Conservation (phyloP, 2,113 vertebrate genomes). For the Cottus gobio region DNA sequence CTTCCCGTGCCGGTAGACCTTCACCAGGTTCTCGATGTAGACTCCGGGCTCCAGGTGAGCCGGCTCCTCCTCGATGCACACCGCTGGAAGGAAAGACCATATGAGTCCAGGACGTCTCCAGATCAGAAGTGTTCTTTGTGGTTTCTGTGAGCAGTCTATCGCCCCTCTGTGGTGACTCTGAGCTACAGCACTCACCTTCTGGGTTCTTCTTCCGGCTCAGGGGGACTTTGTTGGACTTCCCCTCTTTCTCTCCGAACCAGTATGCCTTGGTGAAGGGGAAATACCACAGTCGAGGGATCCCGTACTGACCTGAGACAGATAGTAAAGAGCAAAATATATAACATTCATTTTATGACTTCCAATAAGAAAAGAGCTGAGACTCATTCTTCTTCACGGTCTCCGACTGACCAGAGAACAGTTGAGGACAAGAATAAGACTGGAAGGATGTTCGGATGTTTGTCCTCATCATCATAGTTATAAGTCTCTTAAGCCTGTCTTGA, state of each 20-base stretch:
- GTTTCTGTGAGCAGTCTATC: neutral
- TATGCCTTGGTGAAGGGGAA: conserved; percentile 96
- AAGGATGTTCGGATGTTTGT: neutral
- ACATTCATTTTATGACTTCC: too few relatives aligned
- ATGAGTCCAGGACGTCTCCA: neutral
- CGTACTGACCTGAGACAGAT: conserved; percentile 89
- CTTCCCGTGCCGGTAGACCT: conserved; percentile 94
- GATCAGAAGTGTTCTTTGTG: too few relatives aligned
- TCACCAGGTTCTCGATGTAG: conserved; percentile 95
- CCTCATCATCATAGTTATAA: too few relatives aligned
- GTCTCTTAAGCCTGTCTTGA: too few relatives aligned
- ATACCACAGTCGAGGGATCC: conserved; percentile 95
- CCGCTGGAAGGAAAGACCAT: conserved; percentile 76
- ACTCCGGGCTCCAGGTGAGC: conserved; percentile 91
- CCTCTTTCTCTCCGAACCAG: conserved; percentile 90
- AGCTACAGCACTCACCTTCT: conserved; percentile 82
- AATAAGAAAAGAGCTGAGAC: neutral
- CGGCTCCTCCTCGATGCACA: conserved; percentile 94
- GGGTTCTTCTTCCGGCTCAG: conserved; percentile 79
- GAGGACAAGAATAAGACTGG: neutral
- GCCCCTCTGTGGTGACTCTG: neutral
- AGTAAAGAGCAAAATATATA: neutral
- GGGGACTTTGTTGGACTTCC: conserved; percentile 66
- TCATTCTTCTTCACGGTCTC: neutral
- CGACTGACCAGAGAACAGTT: neutral